Conservation (phyloP, 2,888 invertebrate genomes). For the Parasteatoda lunata region DNA sequence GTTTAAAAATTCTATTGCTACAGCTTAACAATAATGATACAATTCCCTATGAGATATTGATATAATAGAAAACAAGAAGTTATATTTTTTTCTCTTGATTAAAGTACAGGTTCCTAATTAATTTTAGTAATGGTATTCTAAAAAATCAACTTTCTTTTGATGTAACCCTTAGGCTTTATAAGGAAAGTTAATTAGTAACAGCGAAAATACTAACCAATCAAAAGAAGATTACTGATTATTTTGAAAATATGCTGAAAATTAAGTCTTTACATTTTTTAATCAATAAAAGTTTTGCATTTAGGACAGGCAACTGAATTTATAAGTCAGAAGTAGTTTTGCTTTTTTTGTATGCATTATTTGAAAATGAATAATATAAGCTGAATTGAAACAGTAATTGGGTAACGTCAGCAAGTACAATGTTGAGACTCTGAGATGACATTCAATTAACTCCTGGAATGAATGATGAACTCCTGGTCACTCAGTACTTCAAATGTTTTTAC, state of each 20-base stretch:
- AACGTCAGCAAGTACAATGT: background rate
- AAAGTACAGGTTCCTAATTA: background rate
- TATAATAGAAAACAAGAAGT: conserved; percentile 6
- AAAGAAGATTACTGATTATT: background rate
- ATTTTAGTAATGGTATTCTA: background rate
- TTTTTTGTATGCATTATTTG: no score
- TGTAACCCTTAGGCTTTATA: no score
- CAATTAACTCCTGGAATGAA: background rate
- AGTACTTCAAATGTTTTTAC: background rate
- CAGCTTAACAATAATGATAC: background rate
- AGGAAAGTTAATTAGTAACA: no score
- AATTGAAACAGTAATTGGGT: no score
- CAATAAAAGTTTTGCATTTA: no score
- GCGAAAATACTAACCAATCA: no score
- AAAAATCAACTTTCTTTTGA: no score
- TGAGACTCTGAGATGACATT: background rate
- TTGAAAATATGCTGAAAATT: no score
- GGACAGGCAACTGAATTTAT: no score
- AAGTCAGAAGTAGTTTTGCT: no score
- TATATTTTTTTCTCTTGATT: background rate
- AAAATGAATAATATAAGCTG: no score
- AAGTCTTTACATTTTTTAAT: no score
- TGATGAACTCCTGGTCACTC: background rate
- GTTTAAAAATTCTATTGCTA: background rate
- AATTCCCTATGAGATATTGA: background rate